phyloP scores from a whole-genome alignment of 1,140 invertebrate genomes.

The Heliconius melpomene region DNA sequence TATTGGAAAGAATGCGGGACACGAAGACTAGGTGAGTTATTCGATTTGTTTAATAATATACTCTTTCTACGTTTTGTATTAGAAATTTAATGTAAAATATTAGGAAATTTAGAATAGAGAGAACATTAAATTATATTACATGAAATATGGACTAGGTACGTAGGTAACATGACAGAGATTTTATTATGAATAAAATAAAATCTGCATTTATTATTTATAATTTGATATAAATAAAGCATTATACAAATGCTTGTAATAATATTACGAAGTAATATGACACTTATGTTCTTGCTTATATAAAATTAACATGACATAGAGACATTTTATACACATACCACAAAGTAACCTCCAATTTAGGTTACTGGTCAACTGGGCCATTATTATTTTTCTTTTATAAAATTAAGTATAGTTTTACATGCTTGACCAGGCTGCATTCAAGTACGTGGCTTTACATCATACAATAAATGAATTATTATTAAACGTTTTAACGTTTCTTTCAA shows the following conservation, averaged over 20 bases:
- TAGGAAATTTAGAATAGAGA: too few species aligned
- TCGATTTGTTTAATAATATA: not conserved
- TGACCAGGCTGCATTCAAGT: not conserved
- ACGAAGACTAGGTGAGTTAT: slow-evolving; percentile 55
- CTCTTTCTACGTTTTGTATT: not conserved
- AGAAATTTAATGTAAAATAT: too few species aligned
- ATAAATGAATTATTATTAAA: not conserved
- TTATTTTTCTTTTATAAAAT: not conserved
- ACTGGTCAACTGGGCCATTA: not conserved
- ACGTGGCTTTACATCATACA: not conserved
- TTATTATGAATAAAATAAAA: too few species aligned
- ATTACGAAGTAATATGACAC: not conserved
- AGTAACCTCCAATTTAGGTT: not conserved
- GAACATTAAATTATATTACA: too few species aligned
- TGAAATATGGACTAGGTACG: too few species aligned
- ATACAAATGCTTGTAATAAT: not conserved
- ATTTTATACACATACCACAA: not conserved
- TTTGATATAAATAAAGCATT: too few species aligned
- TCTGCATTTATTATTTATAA: too few species aligned
- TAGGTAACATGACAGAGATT: too few species aligned
- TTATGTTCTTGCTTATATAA: not conserved
- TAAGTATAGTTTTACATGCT: not conserved
- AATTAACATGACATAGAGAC: not conserved
- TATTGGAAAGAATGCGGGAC: slow-evolving; percentile 53
- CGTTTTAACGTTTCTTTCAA: too few species aligned